A percentile compares a stretch with the other conserved stretches of the same genome.
These are phyloP conservation scores for Lordiphosa clarofinis DNA, from an alignment of 1,140 invertebrate genomes.

Conservation along the genomic window DNA sequence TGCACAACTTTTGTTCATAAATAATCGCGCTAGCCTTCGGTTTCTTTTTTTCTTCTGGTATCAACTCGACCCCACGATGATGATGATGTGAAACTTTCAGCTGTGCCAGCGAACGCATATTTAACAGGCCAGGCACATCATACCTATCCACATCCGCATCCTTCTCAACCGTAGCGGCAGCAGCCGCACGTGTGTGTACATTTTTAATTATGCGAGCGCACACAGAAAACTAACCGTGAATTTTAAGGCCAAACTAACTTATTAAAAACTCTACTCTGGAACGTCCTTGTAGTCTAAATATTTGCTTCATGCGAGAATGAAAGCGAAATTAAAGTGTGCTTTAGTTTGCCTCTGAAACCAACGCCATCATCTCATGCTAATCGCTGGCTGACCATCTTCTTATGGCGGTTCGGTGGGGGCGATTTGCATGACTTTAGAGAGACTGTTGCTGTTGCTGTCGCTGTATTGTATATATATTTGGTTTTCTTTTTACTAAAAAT, in stretches of 20 bases:
- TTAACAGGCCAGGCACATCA: constrained; percentile 23
- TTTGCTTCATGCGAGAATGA: constrained; percentile 38
- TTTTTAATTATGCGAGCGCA: constrained; percentile 69
- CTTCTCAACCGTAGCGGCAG: constrained; percentile 14
- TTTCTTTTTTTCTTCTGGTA: too few relatives aligned
- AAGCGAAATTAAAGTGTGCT: constrained; percentile 41
- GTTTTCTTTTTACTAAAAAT: constrained; percentile 19
- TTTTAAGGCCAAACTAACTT: constrained; percentile 52
- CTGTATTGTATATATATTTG: constrained; percentile 6
- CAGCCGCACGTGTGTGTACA: constrained; percentile 56
- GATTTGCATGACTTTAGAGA: constrained; percentile 58
- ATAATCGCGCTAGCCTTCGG: too few relatives aligned
- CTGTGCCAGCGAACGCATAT: constrained; percentile 29
- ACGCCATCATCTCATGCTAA: constrained; percentile 20
- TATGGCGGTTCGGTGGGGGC: constrained; percentile 7
- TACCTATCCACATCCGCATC: constrained; percentile 1
- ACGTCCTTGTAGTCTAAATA: constrained; percentile 37
- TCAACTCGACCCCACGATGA: constrained; percentile 1
- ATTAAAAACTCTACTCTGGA: constrained; percentile 50
- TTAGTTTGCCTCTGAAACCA: not conserved
- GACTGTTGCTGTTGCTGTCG: constrained; percentile 35
- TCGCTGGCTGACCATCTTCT: constrained; percentile 49
- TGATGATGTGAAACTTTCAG: constrained; percentile 44
- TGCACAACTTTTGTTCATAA: too few relatives aligned
- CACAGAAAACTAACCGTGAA: constrained; percentile 37